A percentile compares a stretch with the other conserved stretches of the same genome.
phyloP scores from a whole-genome alignment of 1,140 invertebrate species.

The Drosophila bocki region DNA sequence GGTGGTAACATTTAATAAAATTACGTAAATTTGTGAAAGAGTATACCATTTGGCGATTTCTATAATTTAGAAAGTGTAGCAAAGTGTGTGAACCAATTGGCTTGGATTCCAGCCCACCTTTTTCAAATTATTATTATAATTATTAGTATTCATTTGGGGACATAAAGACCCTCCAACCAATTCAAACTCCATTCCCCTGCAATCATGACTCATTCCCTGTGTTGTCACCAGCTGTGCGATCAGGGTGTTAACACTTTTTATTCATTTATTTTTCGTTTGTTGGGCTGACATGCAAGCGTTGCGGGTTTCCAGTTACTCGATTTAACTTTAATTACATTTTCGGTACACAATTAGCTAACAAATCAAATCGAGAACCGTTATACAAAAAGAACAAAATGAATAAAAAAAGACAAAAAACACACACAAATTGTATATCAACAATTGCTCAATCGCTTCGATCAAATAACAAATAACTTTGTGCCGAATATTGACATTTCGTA shows the following conservation, averaged over 20 bases:
- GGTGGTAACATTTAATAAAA: slow-evolving; percentile 37
- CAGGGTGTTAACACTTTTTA: slow-evolving; percentile 63
- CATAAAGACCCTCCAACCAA: not conserved
- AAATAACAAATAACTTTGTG: slow-evolving; percentile 79
- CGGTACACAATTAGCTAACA: slow-evolving; percentile 60
- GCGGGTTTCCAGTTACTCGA: slow-evolving; percentile 41
- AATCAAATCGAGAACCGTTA: slow-evolving; percentile 57
- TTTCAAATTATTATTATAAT: not conserved
- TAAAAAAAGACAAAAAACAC: slow-evolving; percentile 11
- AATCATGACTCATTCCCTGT: slow-evolving; percentile 50
- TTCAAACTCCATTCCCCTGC: slow-evolving; percentile 11
- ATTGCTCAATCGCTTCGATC: slow-evolving; percentile 74
- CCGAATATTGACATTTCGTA: slow-evolving; percentile 75
- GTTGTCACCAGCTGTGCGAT: slow-evolving; percentile 65
- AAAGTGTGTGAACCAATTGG: slow-evolving; percentile 32
- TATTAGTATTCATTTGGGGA: not conserved
- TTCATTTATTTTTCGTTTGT: slow-evolving; percentile 45
- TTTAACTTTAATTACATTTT: slow-evolving; percentile 67
- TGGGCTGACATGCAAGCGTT: slow-evolving; percentile 53
- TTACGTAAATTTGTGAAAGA: slow-evolving; percentile 36
- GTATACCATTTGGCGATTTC: slow-evolving; percentile 13
- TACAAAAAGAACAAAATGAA: slow-evolving; percentile 37
- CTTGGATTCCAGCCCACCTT: not conserved
- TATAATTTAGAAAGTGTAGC: slow-evolving; percentile 34
- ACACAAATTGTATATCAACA: slow-evolving; percentile 53